Base-by-base conservation (phyloP, 2,888 invertebrate genomes). In the Dendrolimus pini region DNA sequence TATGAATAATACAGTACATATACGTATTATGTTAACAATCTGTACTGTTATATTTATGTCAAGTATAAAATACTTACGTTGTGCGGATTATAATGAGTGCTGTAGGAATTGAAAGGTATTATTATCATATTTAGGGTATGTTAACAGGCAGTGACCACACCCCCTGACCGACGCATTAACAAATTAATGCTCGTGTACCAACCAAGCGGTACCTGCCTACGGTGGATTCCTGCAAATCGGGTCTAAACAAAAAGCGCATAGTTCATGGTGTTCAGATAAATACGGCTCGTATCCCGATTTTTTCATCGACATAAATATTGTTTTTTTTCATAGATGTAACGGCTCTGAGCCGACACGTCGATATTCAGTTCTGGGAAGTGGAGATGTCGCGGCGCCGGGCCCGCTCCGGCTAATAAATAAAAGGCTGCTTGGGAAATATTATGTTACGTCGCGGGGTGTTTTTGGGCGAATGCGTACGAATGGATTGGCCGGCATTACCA, bases 341-440 rank as follows among this genome's bases (percentile, higher is more conserved):
- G 87, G 87, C 86, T 85, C 79, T 72, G 80, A 74, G 80, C 82
- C 83, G 88, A 80, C 87, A 76, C 83, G 80, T 80, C 80, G 79
- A 77, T 66, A 77, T 70, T 80, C 82, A 69, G 68, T 89, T 89
- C 89, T 85, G 80, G 77, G 89, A 89, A 89, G 83, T 74, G 72
- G 79, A 77, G 81, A 72, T 87, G 89, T 85, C 85, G 82, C 87
- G 90, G 90, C 89, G 89, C 89, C 88, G 79, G 75, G 63, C 72
- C 67, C 65, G 75, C 65, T 67, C 70, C 79, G 71, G 77, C 83
- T 82, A 85, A 89, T 90, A 89, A 89, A 89, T 89, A 89, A 89
- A 87, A 87, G 85, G 78, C 83, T 88, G 82, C 83, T 83, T 80
- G 86, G 88, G 83, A 88, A 88, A 89, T 90, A 90, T 90, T 89